These are phyloP conservation scores for Drosophila lini DNA, from an alignment of 1,140 invertebrate species.

Conservation along the genomic window DNA sequence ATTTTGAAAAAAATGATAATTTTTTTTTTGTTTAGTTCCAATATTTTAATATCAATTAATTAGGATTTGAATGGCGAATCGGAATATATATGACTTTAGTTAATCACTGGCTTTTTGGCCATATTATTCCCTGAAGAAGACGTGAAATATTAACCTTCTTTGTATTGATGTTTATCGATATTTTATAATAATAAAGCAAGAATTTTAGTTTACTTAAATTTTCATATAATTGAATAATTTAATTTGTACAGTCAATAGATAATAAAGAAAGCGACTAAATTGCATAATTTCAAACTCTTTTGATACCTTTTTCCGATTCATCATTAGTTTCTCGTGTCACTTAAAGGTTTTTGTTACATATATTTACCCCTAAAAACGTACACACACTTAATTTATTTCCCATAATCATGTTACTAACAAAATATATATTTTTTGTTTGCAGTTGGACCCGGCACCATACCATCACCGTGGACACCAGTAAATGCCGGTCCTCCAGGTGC, in stretches of 20 bases:
- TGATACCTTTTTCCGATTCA: background rate
- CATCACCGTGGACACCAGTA: slow-evolving; percentile 92
- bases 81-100: no score
- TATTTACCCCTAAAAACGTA: background rate
- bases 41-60: no score
- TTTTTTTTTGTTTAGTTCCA: no score
- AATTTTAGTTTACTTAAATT: background rate
- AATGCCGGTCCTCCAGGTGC: slow-evolving; percentile 86
- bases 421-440: slow-evolving; percentile 44
- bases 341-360: background rate
- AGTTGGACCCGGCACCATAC: slow-evolving; percentile 93
- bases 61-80: no score
- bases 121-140: no score
- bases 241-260: background rate
- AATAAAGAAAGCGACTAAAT: no score
- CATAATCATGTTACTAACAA: background rate
- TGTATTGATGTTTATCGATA: no score
- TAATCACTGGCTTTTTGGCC: no score
- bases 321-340: background rate
- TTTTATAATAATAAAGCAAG: no score
- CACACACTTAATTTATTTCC: background rate
- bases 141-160: no score
- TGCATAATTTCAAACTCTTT: background rate
- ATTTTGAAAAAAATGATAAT: no score
- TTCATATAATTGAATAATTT: background rate